Evolutionary conservation across 2,888 invertebrate species (phyloP), one percentile per base, ranked within the genome.

Genomic region (Phortica magna): DNA sequence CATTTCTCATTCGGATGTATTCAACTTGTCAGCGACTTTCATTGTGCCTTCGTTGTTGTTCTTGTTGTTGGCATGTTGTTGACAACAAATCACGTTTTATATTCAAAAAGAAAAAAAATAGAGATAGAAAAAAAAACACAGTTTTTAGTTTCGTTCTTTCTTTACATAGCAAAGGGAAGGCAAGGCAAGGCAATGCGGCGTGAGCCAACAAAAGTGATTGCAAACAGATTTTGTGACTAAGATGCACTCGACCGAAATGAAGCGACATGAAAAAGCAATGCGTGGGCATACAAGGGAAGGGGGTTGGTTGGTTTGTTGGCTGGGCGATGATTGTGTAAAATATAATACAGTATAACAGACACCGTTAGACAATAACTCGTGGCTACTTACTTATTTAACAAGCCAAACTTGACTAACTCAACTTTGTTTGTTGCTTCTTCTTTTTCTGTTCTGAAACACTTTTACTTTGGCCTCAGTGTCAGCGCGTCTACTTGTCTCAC

Each of bases 81-180:
- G 55, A 71, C 70, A 71, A 71, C 53, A 71, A 55, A 71, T 71
- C 70, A 71, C 70, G 70, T 71, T 71, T 71, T 71, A 71, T 53
- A 71, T 71, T 39, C 39, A 9, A 9, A 14, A 48, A 48, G 7
- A 53, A 53, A 14, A 5, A 10, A 31, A 4, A 31, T 0, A 31
- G 31, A 31, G 31, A 31, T 2, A 31, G 31, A 31, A 4, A 31
- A 4, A 31, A 31, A 31, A 31, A 31, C 1, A 31, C 31, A 31
- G 5, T 4, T 31, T 31, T 61, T 31, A 22, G 17, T 61, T 22
- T 19, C 61, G 19, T 61, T 61, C 19, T 61, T 61, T 68, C 48
- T n/a, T n/a, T n/a, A n/a, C n/a, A n/a, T n/a, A n/a, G n/a, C n/a
- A n/a, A n/a, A n/a, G n/a, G n/a, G n/a, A n/a, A n/a, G n/a, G n/a